Percentiles rank a stretch among this genome's conserved stretches.
phyloP scores from a whole-genome alignment of 2,113 vertebrate genomes.

The Tachycineta bicolor region DNA sequence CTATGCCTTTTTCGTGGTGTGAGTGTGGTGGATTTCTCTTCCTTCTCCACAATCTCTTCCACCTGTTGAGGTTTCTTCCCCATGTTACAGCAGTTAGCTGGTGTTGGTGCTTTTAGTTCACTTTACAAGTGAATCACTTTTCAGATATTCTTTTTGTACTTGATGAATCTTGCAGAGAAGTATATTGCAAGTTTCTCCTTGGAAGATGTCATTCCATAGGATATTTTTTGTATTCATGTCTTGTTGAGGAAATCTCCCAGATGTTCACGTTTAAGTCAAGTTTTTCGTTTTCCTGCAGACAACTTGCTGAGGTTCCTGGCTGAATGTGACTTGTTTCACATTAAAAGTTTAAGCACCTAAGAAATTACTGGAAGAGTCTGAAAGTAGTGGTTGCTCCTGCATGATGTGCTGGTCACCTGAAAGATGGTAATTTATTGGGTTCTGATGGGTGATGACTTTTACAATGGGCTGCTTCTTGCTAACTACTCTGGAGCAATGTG shows the following conservation, averaged over 20 bases:
- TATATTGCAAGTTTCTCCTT: not conserved
- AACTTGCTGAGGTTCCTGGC: not conserved
- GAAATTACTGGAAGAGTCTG: not conserved
- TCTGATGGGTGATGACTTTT: not conserved
- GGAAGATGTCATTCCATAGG: not conserved
- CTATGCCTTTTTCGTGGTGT: not conserved
- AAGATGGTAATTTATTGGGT: not conserved
- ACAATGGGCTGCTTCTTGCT: not conserved
- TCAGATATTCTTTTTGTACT: not conserved
- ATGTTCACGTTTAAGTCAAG: not conserved
- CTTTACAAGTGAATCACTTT: not conserved
- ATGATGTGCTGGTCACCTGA: not conserved
- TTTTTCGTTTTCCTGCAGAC: not conserved
- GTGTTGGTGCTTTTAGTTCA: not conserved
- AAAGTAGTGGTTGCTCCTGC: not conserved
- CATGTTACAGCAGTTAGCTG: not conserved
- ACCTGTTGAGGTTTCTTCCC: accelerated
- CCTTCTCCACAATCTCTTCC: not conserved
- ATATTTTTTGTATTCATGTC: not conserved
- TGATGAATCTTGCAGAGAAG: not conserved
- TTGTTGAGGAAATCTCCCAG: not conserved
- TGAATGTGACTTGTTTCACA: not conserved
- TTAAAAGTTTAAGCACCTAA: not conserved
- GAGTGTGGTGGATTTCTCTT: not conserved
- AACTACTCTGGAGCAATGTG: not conserved